phyloP scores from a whole-genome alignment of 2,113 vertebrate species.

The Lepus europaeus region DNA sequence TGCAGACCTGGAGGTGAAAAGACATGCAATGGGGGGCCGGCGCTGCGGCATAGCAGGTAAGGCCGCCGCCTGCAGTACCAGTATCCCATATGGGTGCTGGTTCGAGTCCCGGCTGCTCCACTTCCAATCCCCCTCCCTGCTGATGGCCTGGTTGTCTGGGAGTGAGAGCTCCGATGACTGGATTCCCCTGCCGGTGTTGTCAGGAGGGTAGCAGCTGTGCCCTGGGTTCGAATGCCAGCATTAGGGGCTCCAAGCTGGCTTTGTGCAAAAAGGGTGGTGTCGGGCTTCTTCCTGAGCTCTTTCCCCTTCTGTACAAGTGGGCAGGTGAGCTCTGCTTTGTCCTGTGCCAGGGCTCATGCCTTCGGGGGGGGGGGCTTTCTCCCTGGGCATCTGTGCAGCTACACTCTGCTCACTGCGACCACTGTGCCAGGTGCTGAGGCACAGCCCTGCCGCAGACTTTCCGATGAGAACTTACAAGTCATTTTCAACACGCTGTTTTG shows the following conservation, averaged over 20 bases:
- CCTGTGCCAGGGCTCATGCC: not conserved
- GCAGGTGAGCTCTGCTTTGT: too few species aligned
- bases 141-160: too few species aligned
- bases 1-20: not conserved
- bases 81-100: too few species aligned
- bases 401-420: fast-evolving
- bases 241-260: not conserved
- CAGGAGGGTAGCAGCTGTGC: not conserved
- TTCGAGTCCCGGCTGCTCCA: too few species aligned
- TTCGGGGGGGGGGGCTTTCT: not conserved
- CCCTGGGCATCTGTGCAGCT: too few species aligned
- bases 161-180: not conserved
- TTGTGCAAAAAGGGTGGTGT: not conserved
- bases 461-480: too few species aligned
- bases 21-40: too few species aligned
- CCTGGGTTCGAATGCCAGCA: fast-evolving
- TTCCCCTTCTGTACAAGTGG: not conserved
- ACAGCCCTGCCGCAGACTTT: fast-evolving
- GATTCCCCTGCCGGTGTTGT: not conserved
- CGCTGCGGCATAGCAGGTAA: too few species aligned
- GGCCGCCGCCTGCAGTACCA: too few species aligned
- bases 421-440: too few species aligned
- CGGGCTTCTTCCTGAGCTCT: not conserved
- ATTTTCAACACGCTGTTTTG: not conserved
- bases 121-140: too few species aligned